phyloP scores from a whole-genome alignment of 2,797 vertebrate species.

The Melanotaenia boesemani region DNA sequence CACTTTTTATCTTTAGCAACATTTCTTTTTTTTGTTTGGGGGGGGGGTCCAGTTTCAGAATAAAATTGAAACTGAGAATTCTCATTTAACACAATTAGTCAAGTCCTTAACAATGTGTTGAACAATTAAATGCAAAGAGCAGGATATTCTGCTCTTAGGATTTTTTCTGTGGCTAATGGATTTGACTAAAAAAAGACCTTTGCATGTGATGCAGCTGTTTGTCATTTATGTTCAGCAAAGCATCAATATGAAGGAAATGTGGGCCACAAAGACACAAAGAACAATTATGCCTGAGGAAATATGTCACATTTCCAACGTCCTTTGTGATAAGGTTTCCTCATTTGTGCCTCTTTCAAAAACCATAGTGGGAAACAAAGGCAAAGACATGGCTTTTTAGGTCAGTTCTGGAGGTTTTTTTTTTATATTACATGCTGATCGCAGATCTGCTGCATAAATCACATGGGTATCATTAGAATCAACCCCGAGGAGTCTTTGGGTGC shows the following conservation, averaged over 20 bases:
- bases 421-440: slow-evolving; percentile 60
- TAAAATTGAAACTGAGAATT: slow-evolving; percentile 65
- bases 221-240: slow-evolving; percentile 69
- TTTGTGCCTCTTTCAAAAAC: slow-evolving; percentile 62
- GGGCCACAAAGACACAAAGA: slow-evolving; percentile 77
- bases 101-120: slow-evolving; percentile 51
- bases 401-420: slow-evolving; percentile 55
- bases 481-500: slow-evolving; percentile 50
- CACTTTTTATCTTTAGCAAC: slow-evolving; percentile 62
- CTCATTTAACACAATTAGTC: slow-evolving; percentile 60
- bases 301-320: slow-evolving; percentile 76
- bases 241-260: slow-evolving; percentile 68
- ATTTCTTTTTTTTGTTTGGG: slow-evolving; percentile 47
- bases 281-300: slow-evolving; percentile 74
- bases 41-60: slow-evolving; percentile 60
- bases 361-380: slow-evolving; percentile 66
- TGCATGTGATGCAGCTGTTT: slow-evolving; percentile 68
- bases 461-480: slow-evolving; percentile 75
- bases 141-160: slow-evolving; percentile 16
- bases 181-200: slow-evolving; percentile 54
- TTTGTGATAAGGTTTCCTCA: slow-evolving; percentile 76
- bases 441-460: slow-evolving; percentile 72
- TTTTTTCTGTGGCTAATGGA: slow-evolving; percentile 50
- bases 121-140: slow-evolving; percentile 58
- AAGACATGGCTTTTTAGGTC: slow-evolving; percentile 73